phyloP scores from a whole-genome alignment of 2,888 invertebrate species.

The Tricholauxania praeusta region DNA sequence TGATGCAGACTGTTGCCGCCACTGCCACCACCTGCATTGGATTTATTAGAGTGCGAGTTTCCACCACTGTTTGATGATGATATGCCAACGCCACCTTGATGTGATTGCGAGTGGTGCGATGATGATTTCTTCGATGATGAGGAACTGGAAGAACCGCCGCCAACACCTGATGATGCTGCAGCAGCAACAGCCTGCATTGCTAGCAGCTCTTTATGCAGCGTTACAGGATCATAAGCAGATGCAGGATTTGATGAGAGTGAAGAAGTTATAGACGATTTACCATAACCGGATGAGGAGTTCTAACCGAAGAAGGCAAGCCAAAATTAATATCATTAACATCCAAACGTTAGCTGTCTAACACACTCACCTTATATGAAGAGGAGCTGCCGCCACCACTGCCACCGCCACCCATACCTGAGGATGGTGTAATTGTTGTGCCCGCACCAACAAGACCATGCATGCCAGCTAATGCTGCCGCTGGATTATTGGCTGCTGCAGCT shows the following conservation, averaged over 20 bases:
- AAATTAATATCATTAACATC: slow-evolving; percentile 1
- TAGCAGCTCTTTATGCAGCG: slow-evolving; percentile 67
- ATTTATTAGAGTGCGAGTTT: slow-evolving; percentile 23
- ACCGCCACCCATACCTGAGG: slow-evolving; percentile 54
- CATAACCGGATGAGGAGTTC: slow-evolving; percentile 62
- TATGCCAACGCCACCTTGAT: slow-evolving; percentile 40
- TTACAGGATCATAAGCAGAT: slow-evolving; percentile 67
- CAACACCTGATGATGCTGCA: slow-evolving; percentile 59
- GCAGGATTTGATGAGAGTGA: slow-evolving; percentile 60
- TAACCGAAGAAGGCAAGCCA: slow-evolving; percentile 48
- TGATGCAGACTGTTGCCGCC: slow-evolving; percentile 44
- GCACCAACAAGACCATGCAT: slow-evolving; percentile 64
- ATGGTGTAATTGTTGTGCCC: slow-evolving; percentile 62
- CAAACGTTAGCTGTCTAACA: neutral
- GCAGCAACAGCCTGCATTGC: slow-evolving; percentile 68
- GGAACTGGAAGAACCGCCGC: slow-evolving; percentile 46
- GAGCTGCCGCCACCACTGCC: slow-evolving; percentile 51
- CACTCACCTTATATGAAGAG: slow-evolving; percentile 27
- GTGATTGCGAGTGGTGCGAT: slow-evolving; percentile 47
- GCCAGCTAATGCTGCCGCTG: slow-evolving; percentile 60
- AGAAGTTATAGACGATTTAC: slow-evolving; percentile 62
- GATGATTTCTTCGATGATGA: slow-evolving; percentile 54
- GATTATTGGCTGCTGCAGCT: slow-evolving; percentile 59
- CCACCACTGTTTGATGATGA: slow-evolving; percentile 41
- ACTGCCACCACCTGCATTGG: slow-evolving; percentile 20